These are phyloP conservation scores for Mya arenaria DNA, from an alignment of 1,140 invertebrate genomes.

Conservation along the genomic window DNA sequence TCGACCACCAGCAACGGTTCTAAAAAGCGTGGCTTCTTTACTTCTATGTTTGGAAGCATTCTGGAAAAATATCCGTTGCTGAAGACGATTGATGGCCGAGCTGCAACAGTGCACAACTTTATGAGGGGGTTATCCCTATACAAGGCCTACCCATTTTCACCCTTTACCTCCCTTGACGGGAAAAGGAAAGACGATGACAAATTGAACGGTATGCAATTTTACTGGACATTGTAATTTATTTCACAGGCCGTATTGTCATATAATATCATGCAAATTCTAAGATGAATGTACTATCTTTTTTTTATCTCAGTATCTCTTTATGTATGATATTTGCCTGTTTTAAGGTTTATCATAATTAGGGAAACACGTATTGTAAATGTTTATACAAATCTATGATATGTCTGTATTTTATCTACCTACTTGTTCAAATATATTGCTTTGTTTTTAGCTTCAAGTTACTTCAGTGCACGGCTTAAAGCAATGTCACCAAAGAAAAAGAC, in stretches of 20 bases:
- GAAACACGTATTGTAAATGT: not conserved
- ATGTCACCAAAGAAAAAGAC: slow-evolving; percentile 39
- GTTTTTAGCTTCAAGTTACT: slow-evolving; percentile 49
- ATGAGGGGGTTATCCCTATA: slow-evolving; percentile 80
- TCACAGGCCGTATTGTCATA: no score
- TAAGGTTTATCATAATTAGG: not conserved
- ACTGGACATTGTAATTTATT: no score
- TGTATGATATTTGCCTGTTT: no score
- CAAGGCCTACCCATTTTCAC: slow-evolving; percentile 80
- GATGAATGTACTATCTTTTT: no score
- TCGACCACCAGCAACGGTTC: not conserved
- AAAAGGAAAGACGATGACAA: slow-evolving; percentile 43
- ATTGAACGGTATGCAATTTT: slow-evolving; percentile 25
- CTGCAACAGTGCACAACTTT: slow-evolving; percentile 82
- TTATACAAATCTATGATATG: no score
- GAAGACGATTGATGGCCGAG: slow-evolving; percentile 78
- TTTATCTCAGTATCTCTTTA: no score
- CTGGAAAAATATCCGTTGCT: slow-evolving; percentile 60
- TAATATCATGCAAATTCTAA: no score
- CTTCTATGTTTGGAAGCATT: slow-evolving; percentile 56
- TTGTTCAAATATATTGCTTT: no score
- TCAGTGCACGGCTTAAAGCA: slow-evolving; percentile 28
- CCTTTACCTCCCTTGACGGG: slow-evolving; percentile 68
- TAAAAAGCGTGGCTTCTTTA: slow-evolving; percentile 60
- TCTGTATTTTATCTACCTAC: no score